Evolutionary conservation across 1,140 invertebrate genomes (phyloP).

Genomic region (Drosophila kikkawai): DNA sequence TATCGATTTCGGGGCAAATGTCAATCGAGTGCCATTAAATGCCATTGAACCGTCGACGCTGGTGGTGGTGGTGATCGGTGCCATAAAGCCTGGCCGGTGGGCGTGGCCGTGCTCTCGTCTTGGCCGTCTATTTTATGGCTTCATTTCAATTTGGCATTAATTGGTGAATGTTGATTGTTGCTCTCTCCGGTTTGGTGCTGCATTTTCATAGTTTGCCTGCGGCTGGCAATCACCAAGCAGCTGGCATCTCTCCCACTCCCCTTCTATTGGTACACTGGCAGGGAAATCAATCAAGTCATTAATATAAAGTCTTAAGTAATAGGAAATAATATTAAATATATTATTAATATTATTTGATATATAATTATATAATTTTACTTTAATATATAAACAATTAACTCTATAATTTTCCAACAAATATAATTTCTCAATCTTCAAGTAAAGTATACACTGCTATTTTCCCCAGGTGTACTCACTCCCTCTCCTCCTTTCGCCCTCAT

Average conservation of each 20-base stretch:
- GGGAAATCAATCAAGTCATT: background rate
- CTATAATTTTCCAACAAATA: background rate
- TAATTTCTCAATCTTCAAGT: background rate
- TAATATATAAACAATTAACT: no score
- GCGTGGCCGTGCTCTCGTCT: constrained; percentile 25
- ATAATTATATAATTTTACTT: no score
- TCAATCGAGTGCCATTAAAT: constrained; percentile 47
- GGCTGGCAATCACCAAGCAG: constrained; percentile 46
- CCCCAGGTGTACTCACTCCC: constrained; percentile 4
- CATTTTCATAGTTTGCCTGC: constrained; percentile 54
- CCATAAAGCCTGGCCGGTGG: constrained; percentile 13
- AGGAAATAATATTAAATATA: no score
- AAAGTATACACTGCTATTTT: background rate
- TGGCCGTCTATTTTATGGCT: constrained; percentile 57
- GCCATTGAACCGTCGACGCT: constrained; percentile 52
- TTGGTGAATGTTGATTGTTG: constrained; percentile 50
- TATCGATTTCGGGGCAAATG: constrained; percentile 43
- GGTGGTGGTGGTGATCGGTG: constrained; percentile 13
- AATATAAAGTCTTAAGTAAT: background rate
- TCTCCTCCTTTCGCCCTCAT: constrained; percentile 14
- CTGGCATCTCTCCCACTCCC: constrained; percentile 29
- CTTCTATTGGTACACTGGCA: constrained; percentile 2
- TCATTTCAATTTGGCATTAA: constrained; percentile 79
- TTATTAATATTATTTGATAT: no score
- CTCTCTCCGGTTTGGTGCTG: constrained; percentile 31